These are phyloP conservation scores for Danio tinwini DNA, from an alignment of 2,797 vertebrate species.

Conservation along the genomic window DNA sequence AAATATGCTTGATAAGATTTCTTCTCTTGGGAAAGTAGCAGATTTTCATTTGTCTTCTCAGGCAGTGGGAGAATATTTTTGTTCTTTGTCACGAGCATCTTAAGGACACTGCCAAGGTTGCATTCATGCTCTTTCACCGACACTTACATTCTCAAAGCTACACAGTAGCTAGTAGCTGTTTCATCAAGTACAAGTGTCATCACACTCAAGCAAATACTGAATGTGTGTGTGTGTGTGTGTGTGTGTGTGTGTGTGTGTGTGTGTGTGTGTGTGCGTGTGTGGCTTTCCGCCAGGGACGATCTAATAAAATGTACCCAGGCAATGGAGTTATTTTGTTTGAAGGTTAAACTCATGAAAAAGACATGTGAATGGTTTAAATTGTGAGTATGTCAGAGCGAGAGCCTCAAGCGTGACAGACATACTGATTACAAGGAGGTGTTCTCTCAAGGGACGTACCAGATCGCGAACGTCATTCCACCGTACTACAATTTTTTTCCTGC, in stretches of 20 bases:
- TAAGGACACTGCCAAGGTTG: slow-evolving; percentile 40
- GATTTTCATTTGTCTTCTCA: slow-evolving; percentile 28
- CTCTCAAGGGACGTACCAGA: slow-evolving; percentile 26
- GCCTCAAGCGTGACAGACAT: slow-evolving; percentile 31
- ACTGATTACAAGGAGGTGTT: slow-evolving; percentile 46
- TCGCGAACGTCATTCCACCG: slow-evolving; percentile 41
- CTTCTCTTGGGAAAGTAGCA: slow-evolving; percentile 17
- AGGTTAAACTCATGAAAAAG: slow-evolving; percentile 30
- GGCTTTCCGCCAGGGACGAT: neutral
- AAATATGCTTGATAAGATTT: slow-evolving; percentile 32
- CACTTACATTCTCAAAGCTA: slow-evolving; percentile 1
- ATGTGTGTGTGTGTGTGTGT: slow-evolving; percentile 10
- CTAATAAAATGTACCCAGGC: slow-evolving; percentile 1
- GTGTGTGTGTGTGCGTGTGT: neutral
- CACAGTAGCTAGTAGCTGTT: slow-evolving; percentile 32
- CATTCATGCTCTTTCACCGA: slow-evolving; percentile 2
- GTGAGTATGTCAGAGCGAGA: slow-evolving; percentile 30
- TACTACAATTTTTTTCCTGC: neutral
- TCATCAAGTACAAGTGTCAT: slow-evolving; percentile 20
- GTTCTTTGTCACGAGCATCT: slow-evolving; percentile 33
- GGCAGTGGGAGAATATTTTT: slow-evolving; percentile 18
- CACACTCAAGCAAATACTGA: slow-evolving; percentile 30
- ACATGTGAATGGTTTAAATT: slow-evolving; percentile 18
- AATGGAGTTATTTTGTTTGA: slow-evolving; percentile 27
- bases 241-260: neutral